Base-by-base conservation (phyloP, 1,140 invertebrate genomes). In the Heterodera schachtii region DNA sequence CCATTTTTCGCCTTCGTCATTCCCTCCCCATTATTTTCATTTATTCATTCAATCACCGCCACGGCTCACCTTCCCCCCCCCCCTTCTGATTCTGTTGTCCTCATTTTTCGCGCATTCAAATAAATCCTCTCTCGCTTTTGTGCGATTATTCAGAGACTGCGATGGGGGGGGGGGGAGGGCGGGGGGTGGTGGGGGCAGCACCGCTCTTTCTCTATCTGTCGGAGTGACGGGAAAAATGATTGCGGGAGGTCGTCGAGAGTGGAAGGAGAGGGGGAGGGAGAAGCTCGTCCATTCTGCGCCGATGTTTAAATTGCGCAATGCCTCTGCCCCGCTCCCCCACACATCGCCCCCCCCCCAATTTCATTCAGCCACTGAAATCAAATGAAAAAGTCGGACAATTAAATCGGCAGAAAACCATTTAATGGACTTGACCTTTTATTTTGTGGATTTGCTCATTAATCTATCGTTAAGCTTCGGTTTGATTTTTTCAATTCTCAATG, bases 21-120 rank as follows among this genome's bases (percentile, higher is more conserved):
- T 19, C 44, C 44, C 31, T 31, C 69, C 69, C 21, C 21, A 11
- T 60, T 16, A 60, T 60, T 60, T 60, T 60, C 57, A 60, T 60
- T 52, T 13, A 52, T 52, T 52, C 49, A 52, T 8, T 52, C 49
- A 60, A 16, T 19, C 57, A 60, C 69, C 69, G 31, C 69, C 44
- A 43, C 44, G 31, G 31, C 67, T n/a, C n/a, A 9, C 69, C 69
- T 31, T 31, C 69, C 69, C 69, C 44, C 21, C 69, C 21, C 21
- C 44, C 16, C 69, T 31, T 31, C 69, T 3, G 31, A n/a, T 8
- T 7, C 69, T 31, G 21, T 71, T 41, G 69, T 71, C 69, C 69
- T 31, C 69, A 71, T 71, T 71, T 69, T 46, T 41, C 44, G 69
- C 69, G 69, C 69, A 71, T 71, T 71, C 69, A 71, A 71, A 71